These are phyloP conservation scores for Siniperca obscura DNA, from an alignment of 2,797 vertebrate species.

Conservation along the genomic window DNA sequence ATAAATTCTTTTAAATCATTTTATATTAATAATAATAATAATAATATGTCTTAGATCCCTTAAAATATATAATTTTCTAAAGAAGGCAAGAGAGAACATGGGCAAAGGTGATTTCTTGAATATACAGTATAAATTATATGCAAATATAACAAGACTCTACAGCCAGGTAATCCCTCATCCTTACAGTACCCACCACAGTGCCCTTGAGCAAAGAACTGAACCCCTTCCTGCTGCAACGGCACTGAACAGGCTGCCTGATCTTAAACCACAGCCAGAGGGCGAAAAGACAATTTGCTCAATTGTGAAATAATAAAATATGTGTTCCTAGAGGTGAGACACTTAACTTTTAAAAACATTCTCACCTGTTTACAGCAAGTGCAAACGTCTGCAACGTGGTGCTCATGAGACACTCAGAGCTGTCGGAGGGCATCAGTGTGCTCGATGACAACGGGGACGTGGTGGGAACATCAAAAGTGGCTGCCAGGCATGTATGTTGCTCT, in stretches of 20 bases:
- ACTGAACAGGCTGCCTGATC: neutral
- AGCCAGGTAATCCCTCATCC: neutral
- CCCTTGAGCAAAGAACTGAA: neutral
- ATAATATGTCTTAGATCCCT: neutral
- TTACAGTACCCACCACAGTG: neutral
- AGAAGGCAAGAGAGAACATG: neutral
- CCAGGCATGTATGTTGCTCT: constrained; percentile 84
- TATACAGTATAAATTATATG: neutral
- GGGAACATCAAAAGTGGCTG: constrained; percentile 91
- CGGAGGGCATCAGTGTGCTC: constrained; percentile 90
- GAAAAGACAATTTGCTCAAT: constrained; percentile 29
- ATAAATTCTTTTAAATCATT: neutral
- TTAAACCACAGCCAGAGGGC: neutral
- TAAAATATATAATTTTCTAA: neutral
- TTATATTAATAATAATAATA: neutral
- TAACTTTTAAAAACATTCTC: constrained; percentile 8
- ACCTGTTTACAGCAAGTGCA: constrained; percentile 86
- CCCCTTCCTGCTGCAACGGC: neutral
- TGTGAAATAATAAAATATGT: constrained; percentile 40
- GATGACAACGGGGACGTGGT: constrained; percentile 88
- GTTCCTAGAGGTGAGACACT: constrained; percentile 2
- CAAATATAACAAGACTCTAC: neutral
- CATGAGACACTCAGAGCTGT: constrained; percentile 93
- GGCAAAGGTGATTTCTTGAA: neutral
- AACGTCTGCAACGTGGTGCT: constrained; percentile 96